These are phyloP conservation scores for Tetragnatha versicolor DNA, from an alignment of 1,140 invertebrate genomes.

Conservation along the genomic window DNA sequence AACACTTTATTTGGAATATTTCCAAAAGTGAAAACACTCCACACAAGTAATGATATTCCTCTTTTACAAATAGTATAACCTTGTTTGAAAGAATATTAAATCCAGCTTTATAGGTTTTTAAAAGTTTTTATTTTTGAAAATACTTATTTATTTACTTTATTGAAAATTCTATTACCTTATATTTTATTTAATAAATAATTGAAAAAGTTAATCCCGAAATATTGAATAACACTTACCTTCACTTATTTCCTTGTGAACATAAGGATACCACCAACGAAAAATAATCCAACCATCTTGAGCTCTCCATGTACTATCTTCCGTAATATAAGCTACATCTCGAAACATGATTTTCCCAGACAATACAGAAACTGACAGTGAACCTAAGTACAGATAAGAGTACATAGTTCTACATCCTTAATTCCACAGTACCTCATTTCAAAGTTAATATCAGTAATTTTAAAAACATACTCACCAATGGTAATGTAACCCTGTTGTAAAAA, in stretches of 20 bases:
- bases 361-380: constrained; percentile 92
- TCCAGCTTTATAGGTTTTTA: too few species aligned
- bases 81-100: too few species aligned
- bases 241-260: constrained; percentile 92
- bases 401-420: neutral
- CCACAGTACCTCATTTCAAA: neutral
- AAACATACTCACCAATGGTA: constrained; percentile 78
- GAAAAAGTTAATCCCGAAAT: neutral
- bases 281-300: constrained; percentile 97
- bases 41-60: too few species aligned
- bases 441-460: neutral
- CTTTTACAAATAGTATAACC: too few species aligned
- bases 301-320: constrained; percentile 90
- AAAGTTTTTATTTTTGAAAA: too few species aligned
- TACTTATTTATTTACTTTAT: too few species aligned
- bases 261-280: constrained; percentile 94
- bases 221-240: constrained; percentile 73
- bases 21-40: too few species aligned
- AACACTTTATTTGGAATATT: too few species aligned
- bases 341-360: constrained; percentile 99
- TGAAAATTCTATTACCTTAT: too few species aligned
- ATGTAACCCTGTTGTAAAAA: constrained; percentile 74
- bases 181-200: neutral
- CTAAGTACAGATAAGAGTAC: constrained; percentile 65
- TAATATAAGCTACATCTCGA: constrained; percentile 92